These are phyloP conservation scores for Cuculus canorus DNA, from an alignment of 2,797 vertebrate genomes.

Conservation along the genomic window DNA sequence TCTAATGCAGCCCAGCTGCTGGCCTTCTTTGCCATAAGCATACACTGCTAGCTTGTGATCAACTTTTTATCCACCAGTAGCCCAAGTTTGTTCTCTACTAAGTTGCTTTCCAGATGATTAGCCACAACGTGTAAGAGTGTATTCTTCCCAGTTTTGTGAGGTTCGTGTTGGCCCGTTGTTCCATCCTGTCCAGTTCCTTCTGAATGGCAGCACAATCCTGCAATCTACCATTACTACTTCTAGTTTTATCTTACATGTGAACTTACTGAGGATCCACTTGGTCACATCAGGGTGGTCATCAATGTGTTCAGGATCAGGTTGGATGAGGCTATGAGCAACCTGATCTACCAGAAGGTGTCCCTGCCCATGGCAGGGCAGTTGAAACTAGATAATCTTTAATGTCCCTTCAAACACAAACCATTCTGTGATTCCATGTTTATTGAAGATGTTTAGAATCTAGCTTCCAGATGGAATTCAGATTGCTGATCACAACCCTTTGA, in stretches of 20 bases:
- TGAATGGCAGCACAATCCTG: background rate
- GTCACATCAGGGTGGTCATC: background rate
- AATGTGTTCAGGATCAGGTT: background rate
- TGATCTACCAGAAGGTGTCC: too few species aligned
- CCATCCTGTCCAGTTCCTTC: background rate
- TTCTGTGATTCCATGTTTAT: too few species aligned
- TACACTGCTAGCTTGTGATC: background rate
- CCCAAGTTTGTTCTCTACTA: background rate
- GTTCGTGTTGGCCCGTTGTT: background rate
- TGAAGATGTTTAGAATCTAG: too few species aligned
- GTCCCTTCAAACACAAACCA: too few species aligned
- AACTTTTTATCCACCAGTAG: background rate
- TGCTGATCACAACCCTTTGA: background rate
- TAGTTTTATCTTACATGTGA: background rate
- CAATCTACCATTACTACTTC: background rate
- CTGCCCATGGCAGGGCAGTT: too few species aligned
- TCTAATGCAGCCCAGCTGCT: background rate
- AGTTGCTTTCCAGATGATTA: background rate
- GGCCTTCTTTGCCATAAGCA: background rate
- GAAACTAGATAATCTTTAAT: too few species aligned
- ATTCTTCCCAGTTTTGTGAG: background rate
- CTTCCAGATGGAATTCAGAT: background rate
- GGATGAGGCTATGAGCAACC: too few species aligned
- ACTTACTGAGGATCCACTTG: background rate
- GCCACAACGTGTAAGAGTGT: fast-evolving